Conservation (phyloP, 92 coral and sea anemone species). For the Paramuricea clavata region DNA sequence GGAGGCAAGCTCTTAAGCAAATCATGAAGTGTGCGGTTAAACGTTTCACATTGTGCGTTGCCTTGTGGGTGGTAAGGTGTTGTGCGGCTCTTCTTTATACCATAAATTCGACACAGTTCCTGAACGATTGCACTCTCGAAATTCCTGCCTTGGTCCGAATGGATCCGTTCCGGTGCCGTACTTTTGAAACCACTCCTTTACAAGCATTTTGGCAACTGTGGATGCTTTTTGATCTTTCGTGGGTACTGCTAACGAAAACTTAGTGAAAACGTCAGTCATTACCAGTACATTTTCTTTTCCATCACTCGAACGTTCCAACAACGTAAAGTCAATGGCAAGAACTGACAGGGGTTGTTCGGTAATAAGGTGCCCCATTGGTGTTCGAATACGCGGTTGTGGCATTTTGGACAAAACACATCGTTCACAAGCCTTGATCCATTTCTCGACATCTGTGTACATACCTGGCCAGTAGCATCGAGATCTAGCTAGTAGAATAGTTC, state of each 20-base stretch:
- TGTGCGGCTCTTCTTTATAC: slow-evolving; percentile 62
- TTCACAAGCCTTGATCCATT: slow-evolving; percentile 66
- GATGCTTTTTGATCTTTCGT: slow-evolving; percentile 67
- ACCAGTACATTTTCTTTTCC: slow-evolving; percentile 71
- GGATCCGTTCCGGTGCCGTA: slow-evolving; percentile 68
- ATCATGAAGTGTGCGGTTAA: slow-evolving; percentile 73
- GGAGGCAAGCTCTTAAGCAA: slow-evolving; percentile 59
- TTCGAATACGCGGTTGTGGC: slow-evolving; percentile 64
- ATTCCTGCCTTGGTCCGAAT: slow-evolving; percentile 75
- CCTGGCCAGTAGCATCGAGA: slow-evolving; percentile 71
- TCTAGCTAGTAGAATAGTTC: slow-evolving; percentile 61
- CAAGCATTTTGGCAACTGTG: slow-evolving; percentile 63
- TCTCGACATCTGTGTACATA: slow-evolving; percentile 56
- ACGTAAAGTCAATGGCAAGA: slow-evolving; percentile 69
- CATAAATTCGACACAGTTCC: slow-evolving; percentile 59
- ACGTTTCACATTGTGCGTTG: slow-evolving; percentile 79
- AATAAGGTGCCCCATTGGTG: slow-evolving; percentile 61
- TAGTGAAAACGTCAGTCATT: slow-evolving; percentile 76
- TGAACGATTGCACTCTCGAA: slow-evolving; percentile 61
- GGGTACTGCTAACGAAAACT: slow-evolving; percentile 70
- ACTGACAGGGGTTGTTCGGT: slow-evolving; percentile 61
- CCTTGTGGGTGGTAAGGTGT: slow-evolving; percentile 75
- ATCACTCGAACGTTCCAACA: slow-evolving; percentile 68
- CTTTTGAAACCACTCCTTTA: slow-evolving; percentile 74
- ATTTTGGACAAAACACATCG: slow-evolving; percentile 58